phyloP scores from a whole-genome alignment of 2,797 vertebrate species.

The Bradypodion ventrale region DNA sequence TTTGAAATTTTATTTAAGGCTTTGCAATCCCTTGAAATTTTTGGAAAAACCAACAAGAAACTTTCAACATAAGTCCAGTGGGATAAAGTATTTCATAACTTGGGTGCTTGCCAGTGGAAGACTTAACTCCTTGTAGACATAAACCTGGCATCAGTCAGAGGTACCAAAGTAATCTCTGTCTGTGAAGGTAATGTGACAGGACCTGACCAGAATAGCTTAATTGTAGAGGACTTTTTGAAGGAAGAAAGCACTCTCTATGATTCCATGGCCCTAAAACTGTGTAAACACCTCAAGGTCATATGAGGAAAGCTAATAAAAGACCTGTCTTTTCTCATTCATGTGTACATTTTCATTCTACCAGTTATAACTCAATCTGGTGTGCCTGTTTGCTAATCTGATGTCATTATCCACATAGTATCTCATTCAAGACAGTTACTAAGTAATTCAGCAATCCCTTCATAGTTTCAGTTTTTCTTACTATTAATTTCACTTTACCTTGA shows the following conservation, averaged over 20 bases:
- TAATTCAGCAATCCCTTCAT: neutral
- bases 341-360: neutral
- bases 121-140: neutral
- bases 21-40: neutral
- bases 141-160: neutral
- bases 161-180: neutral
- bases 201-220: neutral
- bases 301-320: neutral
- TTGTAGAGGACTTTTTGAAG: no score
- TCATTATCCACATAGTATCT: neutral
- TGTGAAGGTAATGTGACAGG: neutral
- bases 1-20: no score
- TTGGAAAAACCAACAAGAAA: neutral
- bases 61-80: neutral
- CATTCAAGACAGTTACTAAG: neutral
- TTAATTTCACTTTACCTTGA: neutral
- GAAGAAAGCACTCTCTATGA: no score
- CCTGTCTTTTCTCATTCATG: neutral
- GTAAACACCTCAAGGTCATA: neutral
- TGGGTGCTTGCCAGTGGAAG: neutral
- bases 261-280: neutral
- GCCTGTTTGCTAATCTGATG: neutral
- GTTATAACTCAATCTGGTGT: neutral
- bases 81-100: neutral
- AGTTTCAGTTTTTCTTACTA: neutral